Base-by-base conservation (phyloP, 1,140 invertebrate genomes). In the Anastrepha obliqua region DNA sequence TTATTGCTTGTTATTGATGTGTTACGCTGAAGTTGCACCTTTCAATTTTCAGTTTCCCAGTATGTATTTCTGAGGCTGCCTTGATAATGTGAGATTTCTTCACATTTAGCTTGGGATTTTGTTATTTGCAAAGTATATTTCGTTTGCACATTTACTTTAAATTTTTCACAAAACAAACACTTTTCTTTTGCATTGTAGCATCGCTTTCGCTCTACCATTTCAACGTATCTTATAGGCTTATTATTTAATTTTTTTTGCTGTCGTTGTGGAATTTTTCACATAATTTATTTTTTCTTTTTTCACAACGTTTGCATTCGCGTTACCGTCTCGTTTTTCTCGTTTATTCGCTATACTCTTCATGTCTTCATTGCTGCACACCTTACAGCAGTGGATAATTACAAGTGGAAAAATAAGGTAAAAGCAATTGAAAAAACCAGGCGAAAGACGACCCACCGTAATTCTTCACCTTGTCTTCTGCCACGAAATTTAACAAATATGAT, bases 271-370 rank as follows among this genome's bases (percentile, higher is more conserved):
- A 81, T 81, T 81, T 81, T 81, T 81, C 74, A 58, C 51, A 81
- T 81, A 51, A 81, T 58, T 55, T 81, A 58, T 81, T 81, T 55
- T 55, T 81, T 55, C n/a, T 55, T 81, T 81, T 81, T 81, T 55
- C 11, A 81, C 29, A 29, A 29, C 70, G 44, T 74, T 74, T 74
- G 70, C 70, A 74, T 74, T 74, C 70, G 70, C 70, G 70, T 74
- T 74, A 74, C 70, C 70, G 70, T 74, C 70, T 74, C 70, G 70
- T 74, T 74, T 74, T 74, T 47, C 70, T 74, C 70, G 70, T 74
- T 74, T 74, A 74, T 74, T 74, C 70, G 70, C 70, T 74, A 13
- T 51, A 74, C 70, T 74, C 70, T 74, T 47, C 70, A 74, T 42
- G 70, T 74, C 39, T 74, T 74, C 70, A 74, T 74, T 74, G 70